These are phyloP conservation scores for Elephas maximus DNA, from an alignment of 2,113 vertebrate species.

Conservation along the genomic window DNA sequence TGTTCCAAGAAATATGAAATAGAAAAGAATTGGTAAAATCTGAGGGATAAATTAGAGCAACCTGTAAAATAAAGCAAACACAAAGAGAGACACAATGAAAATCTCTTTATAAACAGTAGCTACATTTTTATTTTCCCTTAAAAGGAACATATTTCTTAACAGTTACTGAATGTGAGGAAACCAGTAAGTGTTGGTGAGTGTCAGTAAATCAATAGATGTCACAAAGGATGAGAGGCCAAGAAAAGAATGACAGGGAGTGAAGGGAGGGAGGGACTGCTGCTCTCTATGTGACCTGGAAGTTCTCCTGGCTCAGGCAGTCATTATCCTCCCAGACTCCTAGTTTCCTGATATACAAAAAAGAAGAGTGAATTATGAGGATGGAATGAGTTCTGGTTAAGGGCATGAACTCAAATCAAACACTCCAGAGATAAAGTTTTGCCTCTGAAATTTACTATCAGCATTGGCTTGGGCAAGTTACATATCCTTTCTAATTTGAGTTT, in stretches of 20 bases:
- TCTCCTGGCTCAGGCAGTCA: neutral
- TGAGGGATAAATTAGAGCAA: neutral
- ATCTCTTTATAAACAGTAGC: neutral
- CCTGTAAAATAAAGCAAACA: neutral
- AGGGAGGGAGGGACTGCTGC: rapidly evolving
- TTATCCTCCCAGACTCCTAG: neutral
- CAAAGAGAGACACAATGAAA: neutral
- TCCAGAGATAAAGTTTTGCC: neutral
- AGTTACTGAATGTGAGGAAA: neutral
- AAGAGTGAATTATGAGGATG: neutral
- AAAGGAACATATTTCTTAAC: neutral
- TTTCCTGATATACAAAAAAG: neutral
- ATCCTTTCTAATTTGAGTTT: neutral
- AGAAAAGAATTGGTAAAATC: neutral
- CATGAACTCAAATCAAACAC: neutral
- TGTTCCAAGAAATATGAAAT: neutral
- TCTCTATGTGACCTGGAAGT: neutral
- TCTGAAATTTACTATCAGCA: neutral
- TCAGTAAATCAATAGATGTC: neutral
- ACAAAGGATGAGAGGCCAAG: neutral
- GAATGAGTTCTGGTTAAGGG: neutral
- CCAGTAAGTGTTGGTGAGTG: neutral
- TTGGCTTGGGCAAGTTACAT: neutral
- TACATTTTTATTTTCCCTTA: neutral
- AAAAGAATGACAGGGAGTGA: no score